Conservation (phyloP, 1,140 invertebrate genomes). For the Pogonomyrmex californicus region DNA sequence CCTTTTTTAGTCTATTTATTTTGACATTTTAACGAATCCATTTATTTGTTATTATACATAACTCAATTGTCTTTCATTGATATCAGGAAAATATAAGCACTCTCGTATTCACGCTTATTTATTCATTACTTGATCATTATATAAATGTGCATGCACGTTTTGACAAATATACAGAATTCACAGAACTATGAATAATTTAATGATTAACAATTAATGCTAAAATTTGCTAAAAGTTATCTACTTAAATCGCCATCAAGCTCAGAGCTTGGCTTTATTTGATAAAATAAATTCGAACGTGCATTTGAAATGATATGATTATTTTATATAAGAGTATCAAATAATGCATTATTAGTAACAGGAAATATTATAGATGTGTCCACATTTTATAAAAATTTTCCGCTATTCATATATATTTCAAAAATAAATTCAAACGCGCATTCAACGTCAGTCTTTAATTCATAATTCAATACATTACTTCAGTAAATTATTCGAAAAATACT, state of each 20-base stretch:
- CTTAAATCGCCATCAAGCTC: background rate
- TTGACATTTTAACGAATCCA: too few species aligned
- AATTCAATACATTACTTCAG: background rate
- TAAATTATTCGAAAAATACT: background rate
- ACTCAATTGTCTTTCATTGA: background rate
- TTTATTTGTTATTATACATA: too few species aligned
- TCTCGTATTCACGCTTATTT: background rate
- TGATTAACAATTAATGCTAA: background rate
- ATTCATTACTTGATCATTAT: background rate
- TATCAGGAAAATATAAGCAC: background rate
- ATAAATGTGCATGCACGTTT: background rate
- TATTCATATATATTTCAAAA: background rate
- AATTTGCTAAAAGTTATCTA: background rate
- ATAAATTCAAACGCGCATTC: slow-evolving; percentile 1
- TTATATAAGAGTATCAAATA: background rate
- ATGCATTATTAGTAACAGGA: background rate
- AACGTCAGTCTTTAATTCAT: background rate
- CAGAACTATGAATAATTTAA: background rate
- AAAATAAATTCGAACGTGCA: background rate
- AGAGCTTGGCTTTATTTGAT: background rate
- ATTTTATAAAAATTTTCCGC: background rate
- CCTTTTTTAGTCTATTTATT: too few species aligned
- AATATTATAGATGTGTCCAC: background rate
- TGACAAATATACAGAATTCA: background rate
- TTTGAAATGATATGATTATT: background rate